Conservation (phyloP, 2,797 vertebrate species). For the Fistularia commersonii region DNA sequence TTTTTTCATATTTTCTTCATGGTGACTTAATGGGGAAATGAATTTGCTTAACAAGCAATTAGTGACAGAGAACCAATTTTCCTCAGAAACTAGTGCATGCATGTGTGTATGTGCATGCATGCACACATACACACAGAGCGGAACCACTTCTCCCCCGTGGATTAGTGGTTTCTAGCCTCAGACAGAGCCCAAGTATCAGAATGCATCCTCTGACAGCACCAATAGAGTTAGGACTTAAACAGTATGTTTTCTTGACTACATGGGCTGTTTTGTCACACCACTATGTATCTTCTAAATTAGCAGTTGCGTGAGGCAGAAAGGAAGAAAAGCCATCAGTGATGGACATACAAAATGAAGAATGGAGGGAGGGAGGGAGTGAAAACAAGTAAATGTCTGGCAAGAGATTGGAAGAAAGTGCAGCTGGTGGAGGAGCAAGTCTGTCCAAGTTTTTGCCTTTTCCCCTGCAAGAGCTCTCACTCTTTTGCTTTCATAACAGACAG, state of each 20-base stretch:
- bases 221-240: constrained; percentile 52
- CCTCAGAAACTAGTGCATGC: not conserved
- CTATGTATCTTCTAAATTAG: constrained; percentile 42
- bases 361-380: constrained; percentile 54
- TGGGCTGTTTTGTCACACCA: constrained; percentile 44
- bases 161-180: constrained; percentile 30
- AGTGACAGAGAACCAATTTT: constrained; percentile 20
- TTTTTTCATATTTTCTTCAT: constrained; percentile 7
- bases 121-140: not conserved
- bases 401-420: constrained; percentile 65
- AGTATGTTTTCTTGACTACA: constrained; percentile 53
- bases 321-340: constrained; percentile 49
- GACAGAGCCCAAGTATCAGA: constrained; percentile 18
- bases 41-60: constrained; percentile 14
- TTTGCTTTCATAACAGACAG: constrained; percentile 23
- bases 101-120: not conserved
- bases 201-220: constrained; percentile 2
- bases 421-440: constrained; percentile 54
- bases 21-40: constrained; percentile 1
- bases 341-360: constrained; percentile 49
- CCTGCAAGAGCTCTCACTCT: constrained; percentile 37
- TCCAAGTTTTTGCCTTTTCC: constrained; percentile 44
- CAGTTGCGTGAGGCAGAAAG: constrained; percentile 45
- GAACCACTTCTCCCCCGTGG: constrained; percentile 12
- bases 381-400: constrained; percentile 58